These are phyloP conservation scores for Enteromius argenteus DNA, from an alignment of 2,797 vertebrate species.

Conservation along the genomic window DNA sequence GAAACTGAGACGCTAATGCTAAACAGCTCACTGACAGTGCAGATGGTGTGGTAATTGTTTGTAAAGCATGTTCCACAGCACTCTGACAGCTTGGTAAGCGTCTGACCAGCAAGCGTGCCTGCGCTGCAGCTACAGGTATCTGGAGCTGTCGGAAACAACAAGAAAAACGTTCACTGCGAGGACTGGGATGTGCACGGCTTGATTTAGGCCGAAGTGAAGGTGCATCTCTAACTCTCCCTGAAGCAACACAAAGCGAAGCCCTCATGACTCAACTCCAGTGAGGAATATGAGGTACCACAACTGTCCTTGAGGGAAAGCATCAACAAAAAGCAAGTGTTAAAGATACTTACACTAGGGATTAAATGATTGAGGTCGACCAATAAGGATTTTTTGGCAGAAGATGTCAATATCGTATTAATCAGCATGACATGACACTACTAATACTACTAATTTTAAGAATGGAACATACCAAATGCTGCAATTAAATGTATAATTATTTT, in stretches of 20 bases:
- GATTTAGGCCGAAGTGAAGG: slow-evolving; percentile 49
- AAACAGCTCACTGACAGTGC: slow-evolving; percentile 70
- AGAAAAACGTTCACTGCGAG: slow-evolving; percentile 27
- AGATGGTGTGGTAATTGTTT: slow-evolving; percentile 80
- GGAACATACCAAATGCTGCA: not conserved
- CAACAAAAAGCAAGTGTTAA: slow-evolving; percentile 65
- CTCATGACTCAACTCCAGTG: not conserved
- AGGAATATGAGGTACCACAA: slow-evolving; percentile 38
- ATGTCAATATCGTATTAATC: not conserved
- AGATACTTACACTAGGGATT: not conserved
- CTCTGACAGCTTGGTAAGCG: slow-evolving; percentile 73
- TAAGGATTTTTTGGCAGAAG: not conserved
- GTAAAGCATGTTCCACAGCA: slow-evolving; percentile 75
- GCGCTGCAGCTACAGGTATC: slow-evolving; percentile 62
- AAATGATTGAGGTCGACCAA: not conserved
- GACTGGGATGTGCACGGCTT: slow-evolving; percentile 12
- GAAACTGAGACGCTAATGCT: slow-evolving; percentile 61
- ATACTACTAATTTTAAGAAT: not conserved
- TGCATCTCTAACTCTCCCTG: not conserved
- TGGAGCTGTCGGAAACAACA: slow-evolving; percentile 64
- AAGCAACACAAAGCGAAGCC: slow-evolving; percentile 2
- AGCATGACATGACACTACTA: too few species aligned
- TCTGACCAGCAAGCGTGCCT: slow-evolving; percentile 41
- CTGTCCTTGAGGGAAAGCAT: slow-evolving; percentile 63
- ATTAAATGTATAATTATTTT: not conserved